Evolutionary conservation across 2,797 vertebrate species (phyloP).

Genomic region (Scolopax rusticola): DNA sequence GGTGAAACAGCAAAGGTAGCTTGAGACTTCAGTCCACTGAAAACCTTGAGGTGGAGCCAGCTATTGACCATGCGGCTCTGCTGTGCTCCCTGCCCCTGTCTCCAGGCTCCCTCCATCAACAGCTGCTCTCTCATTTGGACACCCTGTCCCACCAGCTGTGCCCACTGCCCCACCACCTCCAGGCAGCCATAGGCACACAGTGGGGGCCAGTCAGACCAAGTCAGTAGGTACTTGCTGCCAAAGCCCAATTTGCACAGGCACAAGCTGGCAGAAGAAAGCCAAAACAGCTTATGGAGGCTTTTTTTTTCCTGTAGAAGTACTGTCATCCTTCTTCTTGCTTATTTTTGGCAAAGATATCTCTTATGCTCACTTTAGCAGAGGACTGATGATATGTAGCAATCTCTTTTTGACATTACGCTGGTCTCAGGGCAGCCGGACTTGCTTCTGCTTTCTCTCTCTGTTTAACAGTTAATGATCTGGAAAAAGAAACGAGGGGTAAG

Average conservation of each 20-base stretch:
- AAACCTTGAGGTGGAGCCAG: not conserved
- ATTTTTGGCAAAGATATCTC: not conserved
- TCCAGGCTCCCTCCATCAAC: not conserved
- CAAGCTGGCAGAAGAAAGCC: not conserved
- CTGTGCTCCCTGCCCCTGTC: accelerated
- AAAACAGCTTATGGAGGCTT: not conserved
- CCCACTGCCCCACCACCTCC: accelerated
- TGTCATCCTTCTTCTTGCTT: not conserved
- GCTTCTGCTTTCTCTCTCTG: constrained; percentile 35
- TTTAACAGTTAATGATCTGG: constrained; percentile 70
- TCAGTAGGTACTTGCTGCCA: not conserved
- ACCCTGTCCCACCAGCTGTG: accelerated
- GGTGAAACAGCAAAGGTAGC: not conserved
- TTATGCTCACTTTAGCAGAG: not conserved
- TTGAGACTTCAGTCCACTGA: not conserved
- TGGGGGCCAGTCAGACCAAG: accelerated
- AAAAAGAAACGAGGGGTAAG: constrained; percentile 44
- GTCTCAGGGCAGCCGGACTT: not conserved
- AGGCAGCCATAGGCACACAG: accelerated
- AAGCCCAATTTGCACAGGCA: not conserved
- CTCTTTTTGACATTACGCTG: not conserved
- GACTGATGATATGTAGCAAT: not conserved
- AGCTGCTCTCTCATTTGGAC: accelerated
- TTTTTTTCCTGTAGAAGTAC: not conserved
- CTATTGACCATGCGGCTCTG: accelerated